These are phyloP conservation scores for Icerya purchasi DNA, from an alignment of 2,888 invertebrate species.

Conservation along the genomic window DNA sequence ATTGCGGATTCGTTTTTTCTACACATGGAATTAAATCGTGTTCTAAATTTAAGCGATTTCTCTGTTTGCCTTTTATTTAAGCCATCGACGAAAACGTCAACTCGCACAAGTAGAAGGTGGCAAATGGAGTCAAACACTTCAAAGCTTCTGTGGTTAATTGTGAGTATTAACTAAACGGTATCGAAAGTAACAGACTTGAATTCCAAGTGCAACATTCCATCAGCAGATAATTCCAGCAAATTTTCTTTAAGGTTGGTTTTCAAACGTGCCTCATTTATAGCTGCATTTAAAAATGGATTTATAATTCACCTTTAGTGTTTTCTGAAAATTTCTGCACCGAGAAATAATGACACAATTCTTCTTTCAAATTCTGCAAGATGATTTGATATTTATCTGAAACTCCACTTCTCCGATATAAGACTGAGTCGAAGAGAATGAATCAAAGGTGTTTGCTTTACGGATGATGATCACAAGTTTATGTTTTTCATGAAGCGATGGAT, in stretches of 20 bases:
- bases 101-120: slow-evolving; percentile 19
- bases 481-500: neutral
- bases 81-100: slow-evolving; percentile 20
- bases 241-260: no score
- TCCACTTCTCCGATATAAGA: no score
- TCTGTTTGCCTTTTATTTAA: no score
- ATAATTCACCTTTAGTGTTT: no score
- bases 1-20: slow-evolving; percentile 16
- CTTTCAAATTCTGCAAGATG: slow-evolving; percentile 2
- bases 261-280: no score
- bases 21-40: slow-evolving; percentile 19
- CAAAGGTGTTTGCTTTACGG: neutral
- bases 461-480: neutral
- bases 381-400: neutral
- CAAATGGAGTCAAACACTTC: slow-evolving; percentile 15
- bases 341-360: no score
- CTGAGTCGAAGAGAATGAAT: neutral
- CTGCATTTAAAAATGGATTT: no score
- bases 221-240: no score
- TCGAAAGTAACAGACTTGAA: no score
- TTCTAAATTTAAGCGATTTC: slow-evolving; percentile 20
- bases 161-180: no score
- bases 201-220: no score
- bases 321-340: no score
- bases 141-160: slow-evolving; percentile 17